These are phyloP conservation scores for Pterocles gutturalis DNA, from an alignment of 2,113 vertebrate genomes.

Conservation along the genomic window DNA sequence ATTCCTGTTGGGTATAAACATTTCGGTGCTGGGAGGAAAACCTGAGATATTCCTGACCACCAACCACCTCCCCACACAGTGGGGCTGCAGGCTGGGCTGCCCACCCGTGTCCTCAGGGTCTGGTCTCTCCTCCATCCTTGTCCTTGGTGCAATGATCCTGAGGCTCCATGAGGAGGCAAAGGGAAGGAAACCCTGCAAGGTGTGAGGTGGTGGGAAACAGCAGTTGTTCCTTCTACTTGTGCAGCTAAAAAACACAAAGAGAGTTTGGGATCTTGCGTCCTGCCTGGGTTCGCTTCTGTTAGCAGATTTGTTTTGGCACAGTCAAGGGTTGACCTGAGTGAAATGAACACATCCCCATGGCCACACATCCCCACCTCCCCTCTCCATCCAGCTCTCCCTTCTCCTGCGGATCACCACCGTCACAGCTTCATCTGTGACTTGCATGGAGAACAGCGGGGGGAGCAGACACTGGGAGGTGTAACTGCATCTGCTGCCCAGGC, in stretches of 20 bases:
- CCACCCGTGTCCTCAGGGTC: not conserved
- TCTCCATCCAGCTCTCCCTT: not conserved
- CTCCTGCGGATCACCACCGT: not conserved
- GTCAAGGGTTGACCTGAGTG: not conserved
- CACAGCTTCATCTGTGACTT: not conserved
- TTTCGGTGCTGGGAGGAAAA: not conserved
- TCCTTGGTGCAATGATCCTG: fast-evolving
- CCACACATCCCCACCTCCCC: not conserved
- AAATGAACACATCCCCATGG: not conserved
- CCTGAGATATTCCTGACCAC: not conserved
- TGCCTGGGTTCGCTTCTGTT: not conserved
- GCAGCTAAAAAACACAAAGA: not conserved
- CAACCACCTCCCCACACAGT: not conserved
- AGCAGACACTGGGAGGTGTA: not conserved
- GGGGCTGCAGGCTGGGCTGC: not conserved
- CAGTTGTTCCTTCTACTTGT: not conserved
- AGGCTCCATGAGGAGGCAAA: not conserved
- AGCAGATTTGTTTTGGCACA: not conserved
- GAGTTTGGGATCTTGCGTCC: not conserved
- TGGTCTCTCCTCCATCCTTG: not conserved
- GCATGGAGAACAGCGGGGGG: not conserved
- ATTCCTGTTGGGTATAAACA: slow-evolving; percentile 14
- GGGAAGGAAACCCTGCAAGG: not conserved
- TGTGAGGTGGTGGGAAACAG: not conserved
- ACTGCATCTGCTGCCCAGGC: not conserved